Evolutionary conservation across 2,113 vertebrate genomes (phyloP).

Genomic region (Mormyrus lacerda): DNA sequence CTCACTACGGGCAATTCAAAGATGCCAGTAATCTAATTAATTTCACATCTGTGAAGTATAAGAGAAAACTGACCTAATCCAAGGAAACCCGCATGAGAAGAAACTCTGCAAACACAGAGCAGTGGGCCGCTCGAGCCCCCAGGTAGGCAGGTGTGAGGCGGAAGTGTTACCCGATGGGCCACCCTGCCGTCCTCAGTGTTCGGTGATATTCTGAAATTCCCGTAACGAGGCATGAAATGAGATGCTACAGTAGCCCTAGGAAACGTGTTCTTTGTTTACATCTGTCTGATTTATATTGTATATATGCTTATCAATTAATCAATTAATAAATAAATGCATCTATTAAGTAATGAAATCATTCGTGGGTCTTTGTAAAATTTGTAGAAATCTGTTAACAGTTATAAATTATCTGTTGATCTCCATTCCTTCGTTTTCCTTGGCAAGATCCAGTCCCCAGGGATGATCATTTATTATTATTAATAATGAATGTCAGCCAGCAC

Average conservation of each 20-base stretch:
- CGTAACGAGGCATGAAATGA: not conserved
- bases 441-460: conserved; percentile 29
- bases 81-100: not conserved
- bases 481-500: conserved; percentile 32
- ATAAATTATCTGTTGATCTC: conserved; percentile 6
- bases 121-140: not conserved
- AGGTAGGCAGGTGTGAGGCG: not conserved
- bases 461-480: conserved; percentile 40
- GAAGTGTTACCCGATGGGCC: not conserved
- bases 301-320: not conserved
- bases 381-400: conserved; percentile 5
- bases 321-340: not conserved
- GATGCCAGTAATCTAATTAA: not conserved
- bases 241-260: not conserved
- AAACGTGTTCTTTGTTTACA: not conserved
- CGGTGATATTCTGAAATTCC: not conserved
- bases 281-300: not conserved
- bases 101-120: not conserved
- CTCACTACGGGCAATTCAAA: not conserved
- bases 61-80: not conserved
- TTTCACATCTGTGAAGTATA: not conserved
- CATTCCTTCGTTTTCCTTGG: not conserved
- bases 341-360: not conserved
- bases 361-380: not conserved
- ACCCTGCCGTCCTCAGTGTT: not conserved